Evolutionary conservation across 2,113 vertebrate species (phyloP).

Genomic region (Paramormyrops kingsleyae): DNA sequence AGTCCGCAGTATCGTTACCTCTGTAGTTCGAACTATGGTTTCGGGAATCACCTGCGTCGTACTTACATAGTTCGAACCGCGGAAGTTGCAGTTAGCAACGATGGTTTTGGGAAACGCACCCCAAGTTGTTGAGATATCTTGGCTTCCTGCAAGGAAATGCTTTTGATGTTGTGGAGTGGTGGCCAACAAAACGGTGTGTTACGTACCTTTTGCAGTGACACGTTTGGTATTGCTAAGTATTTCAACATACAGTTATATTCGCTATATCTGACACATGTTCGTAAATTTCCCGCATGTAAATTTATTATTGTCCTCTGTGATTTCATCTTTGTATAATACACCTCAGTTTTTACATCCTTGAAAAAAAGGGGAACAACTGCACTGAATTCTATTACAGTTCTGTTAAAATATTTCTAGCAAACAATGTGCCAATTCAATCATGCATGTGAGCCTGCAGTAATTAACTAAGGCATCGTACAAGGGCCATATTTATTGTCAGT

Average conservation of each 20-base stretch:
- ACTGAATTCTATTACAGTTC: neutral
- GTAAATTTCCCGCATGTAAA: neutral
- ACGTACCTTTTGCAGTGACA: neutral
- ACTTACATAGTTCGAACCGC: too few species aligned
- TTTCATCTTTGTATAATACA: neutral
- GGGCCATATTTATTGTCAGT: conserved; percentile 52
- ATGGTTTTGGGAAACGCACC: too few species aligned
- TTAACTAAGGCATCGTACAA: conserved; percentile 18
- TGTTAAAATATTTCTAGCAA: neutral
- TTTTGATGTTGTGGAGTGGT: neutral
- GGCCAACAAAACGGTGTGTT: neutral
- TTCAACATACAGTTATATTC: neutral
- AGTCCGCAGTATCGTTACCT: too few species aligned
- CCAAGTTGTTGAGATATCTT: neutral
- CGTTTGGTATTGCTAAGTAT: neutral
- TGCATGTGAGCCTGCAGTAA: neutral
- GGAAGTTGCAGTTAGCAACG: too few species aligned
- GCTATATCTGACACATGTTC: neutral
- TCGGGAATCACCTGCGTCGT: too few species aligned
- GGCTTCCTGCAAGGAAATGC: neutral
- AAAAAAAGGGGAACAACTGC: neutral
- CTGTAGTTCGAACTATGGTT: too few species aligned
- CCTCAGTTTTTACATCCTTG: conserved; percentile 4
- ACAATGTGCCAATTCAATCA: neutral
- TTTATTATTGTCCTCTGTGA: neutral